These are phyloP conservation scores for Oxyscelio sp. DNA, from an alignment of 2,888 invertebrate genomes.

Conservation along the genomic window DNA sequence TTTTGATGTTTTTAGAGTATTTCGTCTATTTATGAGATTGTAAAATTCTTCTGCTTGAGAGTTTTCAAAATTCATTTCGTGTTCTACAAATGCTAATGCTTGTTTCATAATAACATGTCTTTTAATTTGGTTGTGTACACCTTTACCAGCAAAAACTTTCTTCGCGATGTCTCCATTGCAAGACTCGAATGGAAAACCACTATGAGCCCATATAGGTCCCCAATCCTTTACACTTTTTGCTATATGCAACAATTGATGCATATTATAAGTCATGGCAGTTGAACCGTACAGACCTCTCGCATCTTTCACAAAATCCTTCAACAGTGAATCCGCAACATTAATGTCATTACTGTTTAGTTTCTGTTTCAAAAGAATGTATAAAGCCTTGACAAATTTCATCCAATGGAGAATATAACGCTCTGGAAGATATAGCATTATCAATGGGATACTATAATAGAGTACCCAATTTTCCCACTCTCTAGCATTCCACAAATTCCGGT, in stretches of 20 bases:
- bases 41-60: not conserved
- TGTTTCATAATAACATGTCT: not conserved
- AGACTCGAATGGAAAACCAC: slow-evolving; percentile 53
- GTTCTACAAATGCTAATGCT: not conserved
- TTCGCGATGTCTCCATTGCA: slow-evolving; percentile 31
- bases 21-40: not conserved
- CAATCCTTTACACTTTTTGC: slow-evolving; percentile 48
- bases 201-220: slow-evolving; percentile 56
- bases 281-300: slow-evolving; percentile 30
- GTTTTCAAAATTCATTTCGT: not conserved
- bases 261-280: slow-evolving; percentile 52
- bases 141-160: slow-evolving; percentile 31
- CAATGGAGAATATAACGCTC: slow-evolving; percentile 10
- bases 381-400: slow-evolving; percentile 26
- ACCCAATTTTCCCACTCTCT: too few species aligned
- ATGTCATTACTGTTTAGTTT: not conserved
- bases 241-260: slow-evolving; percentile 58
- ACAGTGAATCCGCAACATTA: slow-evolving; percentile 40
- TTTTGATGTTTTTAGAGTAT: slow-evolving; percentile 1
- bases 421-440: not conserved
- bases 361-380: slow-evolving; percentile 20
- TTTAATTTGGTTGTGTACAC: slow-evolving; percentile 35
- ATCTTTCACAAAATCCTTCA: too few species aligned
- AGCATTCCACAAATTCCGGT: too few species aligned
- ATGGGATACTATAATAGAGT: slow-evolving; percentile 12